These are phyloP conservation scores for rabbit (Oryctolagus cuniculus) DNA, from an alignment of 2,113 vertebrate species.

Conservation along the genomic window DNA sequence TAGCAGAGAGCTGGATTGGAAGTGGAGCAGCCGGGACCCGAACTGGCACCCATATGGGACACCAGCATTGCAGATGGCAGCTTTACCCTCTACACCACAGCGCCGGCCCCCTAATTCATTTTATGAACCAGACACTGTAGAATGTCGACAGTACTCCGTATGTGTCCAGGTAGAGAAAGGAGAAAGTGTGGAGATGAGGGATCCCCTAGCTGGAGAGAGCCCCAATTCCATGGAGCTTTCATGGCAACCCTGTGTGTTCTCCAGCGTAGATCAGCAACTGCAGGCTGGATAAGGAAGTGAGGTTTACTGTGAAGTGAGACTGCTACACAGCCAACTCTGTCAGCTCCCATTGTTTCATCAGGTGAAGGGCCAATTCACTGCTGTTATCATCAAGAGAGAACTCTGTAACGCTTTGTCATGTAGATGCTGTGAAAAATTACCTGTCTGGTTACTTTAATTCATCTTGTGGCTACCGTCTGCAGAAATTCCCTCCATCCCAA, in stretches of 20 bases:
- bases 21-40: too few species aligned
- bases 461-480: neutral
- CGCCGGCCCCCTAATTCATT: neutral
- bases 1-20: too few species aligned
- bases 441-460: conserved; percentile 65
- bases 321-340: neutral
- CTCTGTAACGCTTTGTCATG: conserved; percentile 17
- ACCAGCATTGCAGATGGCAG: too few species aligned
- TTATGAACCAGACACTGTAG: neutral
- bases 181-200: neutral
- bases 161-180: conserved; percentile 7
- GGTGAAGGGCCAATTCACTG: conserved; percentile 46
- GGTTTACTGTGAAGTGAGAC: neutral
- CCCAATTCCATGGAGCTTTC: neutral
- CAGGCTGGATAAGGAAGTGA: conserved; percentile 27
- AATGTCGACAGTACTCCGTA: neutral
- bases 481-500: conserved; percentile 16
- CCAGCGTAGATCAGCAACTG: neutral
- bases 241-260: neutral
- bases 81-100: too few species aligned
- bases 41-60: too few species aligned
- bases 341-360: conserved; percentile 63
- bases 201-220: neutral
- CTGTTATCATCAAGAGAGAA: conserved; percentile 61
- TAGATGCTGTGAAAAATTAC: conserved; percentile 59